Evolutionary conservation across 2,797 vertebrate species (phyloP).

Genomic region (Falco biarmicus): DNA sequence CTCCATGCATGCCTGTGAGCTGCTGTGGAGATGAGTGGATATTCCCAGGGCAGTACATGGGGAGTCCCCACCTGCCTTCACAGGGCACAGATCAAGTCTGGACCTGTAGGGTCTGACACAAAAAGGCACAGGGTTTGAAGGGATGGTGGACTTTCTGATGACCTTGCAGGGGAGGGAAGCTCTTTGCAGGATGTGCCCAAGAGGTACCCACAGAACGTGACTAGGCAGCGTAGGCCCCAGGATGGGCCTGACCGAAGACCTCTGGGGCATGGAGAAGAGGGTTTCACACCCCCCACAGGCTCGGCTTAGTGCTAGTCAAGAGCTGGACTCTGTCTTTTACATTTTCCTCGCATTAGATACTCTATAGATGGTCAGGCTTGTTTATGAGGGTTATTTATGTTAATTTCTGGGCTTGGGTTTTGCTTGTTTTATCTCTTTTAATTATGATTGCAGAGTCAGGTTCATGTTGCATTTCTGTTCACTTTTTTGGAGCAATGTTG

Average conservation of each 20-base stretch:
- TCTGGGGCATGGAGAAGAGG: neutral
- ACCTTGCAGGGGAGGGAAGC: neutral
- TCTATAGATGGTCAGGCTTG: neutral
- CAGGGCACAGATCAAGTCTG: fast-evolving
- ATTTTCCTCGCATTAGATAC: neutral
- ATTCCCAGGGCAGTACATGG: neutral
- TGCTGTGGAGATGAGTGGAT: neutral
- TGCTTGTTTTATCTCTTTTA: neutral
- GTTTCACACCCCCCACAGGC: neutral
- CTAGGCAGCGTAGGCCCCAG: neutral
- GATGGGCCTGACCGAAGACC: neutral
- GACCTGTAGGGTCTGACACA: neutral
- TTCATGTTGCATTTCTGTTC: neutral
- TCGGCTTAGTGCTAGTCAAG: neutral
- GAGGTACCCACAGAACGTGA: neutral
- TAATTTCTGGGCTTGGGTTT: neutral
- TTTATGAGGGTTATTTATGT: neutral
- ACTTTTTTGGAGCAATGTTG: fast-evolving
- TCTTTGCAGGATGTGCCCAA: neutral
- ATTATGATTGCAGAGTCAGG: neutral
- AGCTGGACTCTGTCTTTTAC: neutral
- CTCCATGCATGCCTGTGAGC: neutral
- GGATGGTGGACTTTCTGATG: neutral
- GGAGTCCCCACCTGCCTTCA: neutral
- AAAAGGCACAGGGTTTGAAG: neutral